Percentiles rank a stretch among this genome's conserved stretches.
phyloP scores from a whole-genome alignment of 2,113 vertebrate genomes.

The Anguilla japonica region DNA sequence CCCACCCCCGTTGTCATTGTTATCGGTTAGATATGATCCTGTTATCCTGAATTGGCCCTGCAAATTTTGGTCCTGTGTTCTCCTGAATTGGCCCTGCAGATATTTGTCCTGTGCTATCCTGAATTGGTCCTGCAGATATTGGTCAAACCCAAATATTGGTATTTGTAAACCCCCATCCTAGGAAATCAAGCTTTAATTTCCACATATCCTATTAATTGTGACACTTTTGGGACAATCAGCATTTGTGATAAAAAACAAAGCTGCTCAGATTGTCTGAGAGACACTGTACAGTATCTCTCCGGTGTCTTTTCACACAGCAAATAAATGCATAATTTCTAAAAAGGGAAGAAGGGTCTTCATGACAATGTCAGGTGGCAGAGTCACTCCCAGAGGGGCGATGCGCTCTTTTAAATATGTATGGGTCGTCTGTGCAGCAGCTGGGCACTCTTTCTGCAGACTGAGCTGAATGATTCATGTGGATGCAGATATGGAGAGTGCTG shows the following conservation, averaged over 20 bases:
- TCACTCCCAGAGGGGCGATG: conserved; percentile 40
- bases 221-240: too few species aligned
- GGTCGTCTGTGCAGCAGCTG: conserved; percentile 60
- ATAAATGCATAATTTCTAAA: neutral
- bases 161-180: too few species aligned
- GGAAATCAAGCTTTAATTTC: too few species aligned
- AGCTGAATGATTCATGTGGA: conserved; percentile 58
- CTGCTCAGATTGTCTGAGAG: neutral
- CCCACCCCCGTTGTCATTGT: neutral
- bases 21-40: too few species aligned
- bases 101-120: too few species aligned
- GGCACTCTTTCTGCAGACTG: conserved; percentile 53
- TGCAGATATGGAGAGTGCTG: conserved; percentile 45
- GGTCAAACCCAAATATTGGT: too few species aligned
- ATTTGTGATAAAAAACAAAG: neutral
- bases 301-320: neutral
- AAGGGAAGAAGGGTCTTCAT: conserved; percentile 31
- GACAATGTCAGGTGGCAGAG: conserved; percentile 59
- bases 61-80: too few species aligned
- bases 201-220: too few species aligned
- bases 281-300: neutral
- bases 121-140: too few species aligned
- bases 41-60: too few species aligned
- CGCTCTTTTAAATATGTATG: conserved; percentile 64
- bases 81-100: too few species aligned